Conservation (phyloP, 2,113 vertebrate genomes). For the Noturus placidus region DNA sequence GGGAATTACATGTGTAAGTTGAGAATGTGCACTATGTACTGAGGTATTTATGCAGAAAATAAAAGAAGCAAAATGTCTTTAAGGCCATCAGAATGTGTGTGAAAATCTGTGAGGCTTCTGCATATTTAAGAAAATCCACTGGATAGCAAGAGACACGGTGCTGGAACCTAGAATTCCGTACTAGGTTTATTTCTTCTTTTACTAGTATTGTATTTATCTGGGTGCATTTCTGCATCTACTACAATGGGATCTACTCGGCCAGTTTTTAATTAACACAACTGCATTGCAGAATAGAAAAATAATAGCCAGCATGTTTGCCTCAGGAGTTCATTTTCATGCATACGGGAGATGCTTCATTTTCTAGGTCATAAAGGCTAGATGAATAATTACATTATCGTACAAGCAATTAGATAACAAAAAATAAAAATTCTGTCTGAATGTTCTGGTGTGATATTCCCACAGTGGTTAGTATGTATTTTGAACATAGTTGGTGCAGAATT, state of each 20-base stretch:
- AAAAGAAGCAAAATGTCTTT: too few species aligned
- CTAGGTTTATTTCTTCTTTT: not conserved
- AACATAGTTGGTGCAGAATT: not conserved
- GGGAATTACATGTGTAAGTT: not conserved
- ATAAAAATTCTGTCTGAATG: not conserved
- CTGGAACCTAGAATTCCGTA: not conserved
- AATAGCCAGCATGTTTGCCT: not conserved
- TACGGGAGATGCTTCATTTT: not conserved
- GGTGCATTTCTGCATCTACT: not conserved
- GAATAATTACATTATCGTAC: conserved; percentile 12
- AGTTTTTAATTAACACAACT: not conserved
- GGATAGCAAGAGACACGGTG: not conserved
- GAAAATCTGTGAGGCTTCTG: not conserved
- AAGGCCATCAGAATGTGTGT: too few species aligned
- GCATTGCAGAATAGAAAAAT: not conserved
- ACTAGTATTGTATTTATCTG: not conserved
- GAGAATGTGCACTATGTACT: not conserved
- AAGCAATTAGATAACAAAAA: not conserved
- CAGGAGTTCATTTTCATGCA: not conserved
- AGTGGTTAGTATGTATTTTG: not conserved
- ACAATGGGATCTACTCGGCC: not conserved
- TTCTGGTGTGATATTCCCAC: not conserved
- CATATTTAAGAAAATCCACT: not conserved
- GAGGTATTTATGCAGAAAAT: not conserved
- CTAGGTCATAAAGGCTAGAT: not conserved